These are phyloP conservation scores for Drosophila santomea DNA, from an alignment of 1,140 invertebrate genomes.

Conservation along the genomic window DNA sequence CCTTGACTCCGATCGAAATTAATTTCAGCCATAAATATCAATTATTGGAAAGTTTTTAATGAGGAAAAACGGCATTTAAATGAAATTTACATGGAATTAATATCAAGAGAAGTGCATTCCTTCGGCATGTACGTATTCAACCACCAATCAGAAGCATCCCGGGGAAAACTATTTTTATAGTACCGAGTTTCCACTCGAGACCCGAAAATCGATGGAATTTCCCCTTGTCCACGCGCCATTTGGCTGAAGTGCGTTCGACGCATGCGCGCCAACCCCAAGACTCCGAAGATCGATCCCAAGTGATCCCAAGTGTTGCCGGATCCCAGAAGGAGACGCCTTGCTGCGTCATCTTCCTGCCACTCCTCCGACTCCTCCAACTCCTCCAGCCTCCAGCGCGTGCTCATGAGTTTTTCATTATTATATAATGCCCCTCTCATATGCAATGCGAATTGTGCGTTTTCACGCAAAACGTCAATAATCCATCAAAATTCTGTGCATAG, in stretches of 20 bases:
- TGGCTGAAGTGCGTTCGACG: conserved; percentile 54
- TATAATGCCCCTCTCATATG: conserved; percentile 49
- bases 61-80: conserved; percentile 70
- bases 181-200: conserved; percentile 37
- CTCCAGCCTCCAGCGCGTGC: conserved; percentile 27
- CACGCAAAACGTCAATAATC: conserved; percentile 69
- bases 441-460: conserved; percentile 71
- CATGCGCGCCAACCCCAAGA: conserved; percentile 45
- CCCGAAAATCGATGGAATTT: conserved; percentile 34
- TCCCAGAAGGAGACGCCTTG: conserved; percentile 35
- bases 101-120: conserved; percentile 45
- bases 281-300: conserved; percentile 3
- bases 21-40: conserved; percentile 69
- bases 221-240: conserved; percentile 68
- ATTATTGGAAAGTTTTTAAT: conserved; percentile 68
- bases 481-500: conserved; percentile 45
- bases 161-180: conserved; percentile 62
- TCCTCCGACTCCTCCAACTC: conserved; percentile 28
- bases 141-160: conserved; percentile 55
- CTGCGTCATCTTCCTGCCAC: conserved; percentile 59
- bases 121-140: background rate
- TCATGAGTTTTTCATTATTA: conserved; percentile 75
- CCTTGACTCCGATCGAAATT: conserved; percentile 27
- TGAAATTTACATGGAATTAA: conserved; percentile 49
- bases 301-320: conserved; percentile 39